Conservation (phyloP, 92 coral and sea anemone genomes). For the Epizoanthus stellaris region DNA sequence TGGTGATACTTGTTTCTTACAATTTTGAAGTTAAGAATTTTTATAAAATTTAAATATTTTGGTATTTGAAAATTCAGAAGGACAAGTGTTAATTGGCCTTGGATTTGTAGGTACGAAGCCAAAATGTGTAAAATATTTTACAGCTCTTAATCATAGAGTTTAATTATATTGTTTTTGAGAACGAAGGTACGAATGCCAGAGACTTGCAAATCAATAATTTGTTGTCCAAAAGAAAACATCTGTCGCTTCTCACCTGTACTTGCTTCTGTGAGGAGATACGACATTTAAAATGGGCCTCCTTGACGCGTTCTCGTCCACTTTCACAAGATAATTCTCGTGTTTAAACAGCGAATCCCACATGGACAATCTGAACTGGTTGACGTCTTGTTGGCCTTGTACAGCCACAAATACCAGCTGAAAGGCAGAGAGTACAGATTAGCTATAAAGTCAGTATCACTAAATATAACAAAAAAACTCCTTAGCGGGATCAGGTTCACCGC, state of each 20-base stretch:
- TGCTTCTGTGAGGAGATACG: background rate
- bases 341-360: conserved; percentile 93
- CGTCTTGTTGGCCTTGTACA: conserved; percentile 84
- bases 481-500: too few relatives aligned
- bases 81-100: too few relatives aligned
- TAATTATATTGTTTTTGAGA: too few relatives aligned
- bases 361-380: conserved; percentile 82
- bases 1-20: too few relatives aligned
- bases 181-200: background rate
- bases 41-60: too few relatives aligned
- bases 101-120: too few relatives aligned
- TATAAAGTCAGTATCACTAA: too few relatives aligned
- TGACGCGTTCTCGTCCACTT: conserved; percentile 55
- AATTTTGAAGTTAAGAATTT: too few relatives aligned
- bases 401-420: conserved; percentile 86
- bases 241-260: conserved; percentile 19
- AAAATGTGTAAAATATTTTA: too few relatives aligned
- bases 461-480: too few relatives aligned
- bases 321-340: conserved; percentile 50
- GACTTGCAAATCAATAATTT: background rate
- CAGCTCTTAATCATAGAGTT: too few relatives aligned
- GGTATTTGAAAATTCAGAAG: too few relatives aligned
- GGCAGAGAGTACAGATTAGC: background rate
- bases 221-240: background rate
- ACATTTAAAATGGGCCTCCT: background rate